Conservation (phyloP, 2,113 vertebrate genomes). For the Alexandromys fortis region DNA sequence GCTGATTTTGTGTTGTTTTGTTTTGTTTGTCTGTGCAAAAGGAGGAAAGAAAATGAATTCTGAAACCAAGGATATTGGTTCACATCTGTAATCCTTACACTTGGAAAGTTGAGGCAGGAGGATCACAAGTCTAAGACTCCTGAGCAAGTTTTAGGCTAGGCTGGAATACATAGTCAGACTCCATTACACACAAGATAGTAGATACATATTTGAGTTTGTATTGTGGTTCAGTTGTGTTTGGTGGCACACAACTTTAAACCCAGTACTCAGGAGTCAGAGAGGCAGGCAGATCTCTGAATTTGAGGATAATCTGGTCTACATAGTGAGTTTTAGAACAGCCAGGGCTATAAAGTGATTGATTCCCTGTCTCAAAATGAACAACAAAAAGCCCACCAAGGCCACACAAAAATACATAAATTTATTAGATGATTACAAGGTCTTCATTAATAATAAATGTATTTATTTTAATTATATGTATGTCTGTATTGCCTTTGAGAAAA, state of each 20-base stretch:
- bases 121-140: not conserved
- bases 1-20: not conserved
- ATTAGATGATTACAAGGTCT: not conserved
- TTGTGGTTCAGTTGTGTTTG: not conserved
- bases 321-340: not conserved
- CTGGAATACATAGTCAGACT: not conserved
- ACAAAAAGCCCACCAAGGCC: not conserved
- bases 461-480: not conserved
- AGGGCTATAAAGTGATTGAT: not conserved
- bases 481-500: not conserved
- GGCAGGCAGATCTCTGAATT: not conserved
- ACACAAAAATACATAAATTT: not conserved
- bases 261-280: not conserved
- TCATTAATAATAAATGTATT: not conserved
- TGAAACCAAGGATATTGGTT: not conserved
- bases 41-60: conserved; percentile 29
- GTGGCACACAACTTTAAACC: not conserved
- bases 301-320: not conserved
- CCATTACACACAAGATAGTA: not conserved
- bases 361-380: not conserved
- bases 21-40: not conserved
- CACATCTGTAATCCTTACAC: not conserved
- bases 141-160: not conserved
- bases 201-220: not conserved
- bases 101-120: not conserved